Conservation (phyloP, 2,113 vertebrate genomes). For the Eonycteris spelaea region DNA sequence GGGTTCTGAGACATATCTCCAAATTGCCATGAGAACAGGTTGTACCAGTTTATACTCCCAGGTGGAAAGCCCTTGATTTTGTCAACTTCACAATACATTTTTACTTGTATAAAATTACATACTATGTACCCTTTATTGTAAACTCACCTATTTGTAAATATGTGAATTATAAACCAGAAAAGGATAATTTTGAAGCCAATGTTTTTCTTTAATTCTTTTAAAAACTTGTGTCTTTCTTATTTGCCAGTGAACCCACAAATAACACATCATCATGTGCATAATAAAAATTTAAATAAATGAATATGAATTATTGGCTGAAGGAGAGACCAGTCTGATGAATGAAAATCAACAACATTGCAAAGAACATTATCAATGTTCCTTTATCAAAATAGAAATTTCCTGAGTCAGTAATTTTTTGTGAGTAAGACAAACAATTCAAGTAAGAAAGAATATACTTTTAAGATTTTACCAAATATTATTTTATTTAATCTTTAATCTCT, state of each 20-base stretch:
- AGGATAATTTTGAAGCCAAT: not conserved
- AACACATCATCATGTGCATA: not conserved
- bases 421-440: not conserved
- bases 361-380: not conserved
- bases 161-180: not conserved
- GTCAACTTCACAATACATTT: not conserved
- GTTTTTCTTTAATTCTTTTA: not conserved
- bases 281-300: not conserved
- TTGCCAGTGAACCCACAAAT: not conserved
- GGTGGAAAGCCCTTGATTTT: not conserved
- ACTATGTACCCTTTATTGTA: not conserved
- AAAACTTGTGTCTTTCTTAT: not conserved
- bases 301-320: not conserved
- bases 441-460: not conserved
- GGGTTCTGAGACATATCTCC: not conserved
- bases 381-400: not conserved
- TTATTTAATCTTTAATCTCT: constrained; percentile 29
- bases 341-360: not conserved
- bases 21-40: not conserved
- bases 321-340: not conserved
- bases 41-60: not conserved
- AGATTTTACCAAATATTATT: constrained; percentile 2
- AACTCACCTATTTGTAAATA: not conserved
- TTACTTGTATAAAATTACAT: not conserved
- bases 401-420: not conserved